A percentile compares a stretch with the other conserved stretches of the same genome.
phyloP scores from a whole-genome alignment of 2,797 vertebrate species.

The Dallia pectoralis region DNA sequence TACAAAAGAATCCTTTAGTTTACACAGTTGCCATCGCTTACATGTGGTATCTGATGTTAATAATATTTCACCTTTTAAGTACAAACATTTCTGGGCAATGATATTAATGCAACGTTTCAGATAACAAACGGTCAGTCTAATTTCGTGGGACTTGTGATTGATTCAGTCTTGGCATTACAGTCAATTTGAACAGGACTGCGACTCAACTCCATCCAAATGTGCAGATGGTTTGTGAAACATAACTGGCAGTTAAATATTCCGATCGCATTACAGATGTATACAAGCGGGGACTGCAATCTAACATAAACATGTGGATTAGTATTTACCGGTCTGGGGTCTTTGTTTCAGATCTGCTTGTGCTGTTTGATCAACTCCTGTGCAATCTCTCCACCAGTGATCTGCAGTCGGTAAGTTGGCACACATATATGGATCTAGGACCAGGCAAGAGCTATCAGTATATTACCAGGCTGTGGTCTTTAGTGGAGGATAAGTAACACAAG shows the following conservation, averaged over 20 bases:
- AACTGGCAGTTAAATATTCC: neutral
- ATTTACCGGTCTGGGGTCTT: neutral
- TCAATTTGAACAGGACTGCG: conserved; percentile 20
- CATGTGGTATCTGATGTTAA: conserved; percentile 69
- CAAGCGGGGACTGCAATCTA: conserved; percentile 8
- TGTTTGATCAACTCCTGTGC: neutral
- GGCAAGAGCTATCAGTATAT: neutral
- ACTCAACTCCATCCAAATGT: conserved; percentile 24
- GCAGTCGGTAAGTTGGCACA: neutral
- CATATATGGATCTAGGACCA: neutral
- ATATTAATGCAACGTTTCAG: conserved; percentile 60
- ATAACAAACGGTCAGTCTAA: conserved; percentile 45
- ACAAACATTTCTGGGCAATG: conserved; percentile 59
- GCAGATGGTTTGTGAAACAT: conserved; percentile 27
- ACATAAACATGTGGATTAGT: conserved; percentile 8
- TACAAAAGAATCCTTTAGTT: conserved; percentile 72
- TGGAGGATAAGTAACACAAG: too few species aligned
- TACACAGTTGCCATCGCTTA: conserved; percentile 71
- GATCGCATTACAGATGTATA: conserved; percentile 19
- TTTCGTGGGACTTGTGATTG: conserved; percentile 40
- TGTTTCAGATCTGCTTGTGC: neutral
- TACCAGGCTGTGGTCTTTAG: conserved; percentile 18
- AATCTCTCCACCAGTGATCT: neutral
- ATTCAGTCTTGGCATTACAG: conserved; percentile 38
- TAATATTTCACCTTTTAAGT: conserved; percentile 49